A percentile compares a stretch with the other conserved stretches of the same genome.
phyloP scores from a whole-genome alignment of 2,888 invertebrate genomes.

The Philereme transversata region DNA sequence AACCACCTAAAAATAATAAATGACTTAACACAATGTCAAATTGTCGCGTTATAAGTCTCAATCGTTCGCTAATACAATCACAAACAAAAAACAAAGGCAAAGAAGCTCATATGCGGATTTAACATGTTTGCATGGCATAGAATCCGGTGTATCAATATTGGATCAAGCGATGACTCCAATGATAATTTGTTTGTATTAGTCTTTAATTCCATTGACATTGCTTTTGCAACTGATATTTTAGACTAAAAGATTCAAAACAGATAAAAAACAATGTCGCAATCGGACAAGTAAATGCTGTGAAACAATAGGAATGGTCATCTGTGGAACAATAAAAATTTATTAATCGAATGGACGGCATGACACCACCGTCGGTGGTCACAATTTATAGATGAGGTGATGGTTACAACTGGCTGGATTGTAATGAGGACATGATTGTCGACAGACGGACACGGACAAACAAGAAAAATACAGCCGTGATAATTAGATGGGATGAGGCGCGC shows the following conservation, averaged over 20 bases:
- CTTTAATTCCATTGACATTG: constrained; percentile 37
- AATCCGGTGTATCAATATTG: constrained; percentile 71
- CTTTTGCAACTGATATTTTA: constrained; percentile 30
- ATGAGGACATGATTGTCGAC: constrained; percentile 81
- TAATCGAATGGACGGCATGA: constrained; percentile 65
- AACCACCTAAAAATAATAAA: constrained; percentile 73
- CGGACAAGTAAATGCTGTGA: constrained; percentile 12
- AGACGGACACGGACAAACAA: constrained; percentile 74
- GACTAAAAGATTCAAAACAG: constrained; percentile 16
- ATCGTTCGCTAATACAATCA: constrained; percentile 77
- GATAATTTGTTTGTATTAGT: constrained; percentile 43
- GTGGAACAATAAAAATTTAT: constrained; percentile 68
- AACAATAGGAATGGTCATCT: constrained; percentile 26
- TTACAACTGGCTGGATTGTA: constrained; percentile 71
- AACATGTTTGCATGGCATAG: constrained; percentile 68
- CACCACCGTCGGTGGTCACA: constrained; percentile 76
- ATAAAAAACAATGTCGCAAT: constrained; percentile 19
- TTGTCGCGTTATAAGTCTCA: constrained; percentile 77
- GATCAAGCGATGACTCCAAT: constrained; percentile 58
- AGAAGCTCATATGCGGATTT: constrained; percentile 77
- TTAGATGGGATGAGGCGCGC: constrained; percentile 69
- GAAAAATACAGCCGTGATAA: constrained; percentile 78
- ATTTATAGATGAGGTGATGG: constrained; percentile 76
- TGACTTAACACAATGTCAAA: constrained; percentile 75
- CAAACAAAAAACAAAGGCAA: constrained; percentile 71